phyloP scores from a whole-genome alignment of 2,113 vertebrate genomes.

The Pimephales promelas region DNA sequence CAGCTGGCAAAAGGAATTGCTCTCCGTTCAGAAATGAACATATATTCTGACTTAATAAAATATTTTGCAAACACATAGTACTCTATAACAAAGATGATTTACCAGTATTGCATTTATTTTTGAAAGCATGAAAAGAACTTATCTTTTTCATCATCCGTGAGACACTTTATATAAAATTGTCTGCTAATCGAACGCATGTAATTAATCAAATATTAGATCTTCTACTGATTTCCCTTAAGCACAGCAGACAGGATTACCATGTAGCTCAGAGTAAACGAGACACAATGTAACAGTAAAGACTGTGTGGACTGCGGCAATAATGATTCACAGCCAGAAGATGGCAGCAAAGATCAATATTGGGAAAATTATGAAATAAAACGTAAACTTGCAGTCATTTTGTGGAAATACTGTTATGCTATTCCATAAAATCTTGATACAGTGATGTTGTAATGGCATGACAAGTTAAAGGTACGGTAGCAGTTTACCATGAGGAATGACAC shows the following conservation, averaged over 20 bases:
- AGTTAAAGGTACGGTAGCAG: no score
- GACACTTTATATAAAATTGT: no score
- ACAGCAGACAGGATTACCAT: background rate
- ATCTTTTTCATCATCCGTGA: no score
- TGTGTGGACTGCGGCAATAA: background rate
- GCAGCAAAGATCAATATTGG: background rate
- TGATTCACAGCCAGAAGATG: constrained; percentile 10
- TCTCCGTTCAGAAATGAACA: background rate
- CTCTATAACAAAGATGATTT: background rate
- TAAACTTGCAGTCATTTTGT: no score
- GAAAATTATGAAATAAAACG: background rate
- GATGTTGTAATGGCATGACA: background rate
- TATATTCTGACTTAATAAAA: background rate
- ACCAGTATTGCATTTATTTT: no score
- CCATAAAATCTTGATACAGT: background rate
- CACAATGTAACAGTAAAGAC: background rate
- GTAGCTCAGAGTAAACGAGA: background rate
- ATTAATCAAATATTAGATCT: background rate
- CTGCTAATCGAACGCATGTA: background rate
- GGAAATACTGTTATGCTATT: background rate
- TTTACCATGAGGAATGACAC: background rate
- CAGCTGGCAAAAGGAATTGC: background rate
- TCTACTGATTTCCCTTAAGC: background rate
- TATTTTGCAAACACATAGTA: background rate
- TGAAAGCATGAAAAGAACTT: no score